Evolutionary conservation across 2,888 invertebrate species (phyloP).

Genomic region (Tachina fera): DNA sequence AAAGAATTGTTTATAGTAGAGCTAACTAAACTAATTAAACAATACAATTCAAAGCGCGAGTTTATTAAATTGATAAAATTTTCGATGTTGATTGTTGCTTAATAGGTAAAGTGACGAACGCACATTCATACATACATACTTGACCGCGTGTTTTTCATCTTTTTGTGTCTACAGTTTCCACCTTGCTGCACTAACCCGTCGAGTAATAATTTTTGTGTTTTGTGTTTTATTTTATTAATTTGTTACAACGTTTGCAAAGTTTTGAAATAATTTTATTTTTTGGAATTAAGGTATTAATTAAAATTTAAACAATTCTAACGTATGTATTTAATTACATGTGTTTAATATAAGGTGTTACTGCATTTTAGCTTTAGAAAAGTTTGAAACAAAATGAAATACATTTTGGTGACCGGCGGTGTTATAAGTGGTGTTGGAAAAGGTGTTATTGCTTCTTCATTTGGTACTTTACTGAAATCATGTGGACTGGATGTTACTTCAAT

Average conservation of each 20-base stretch:
- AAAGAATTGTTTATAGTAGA: background rate
- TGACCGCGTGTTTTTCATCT: constrained; percentile 53
- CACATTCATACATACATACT: background rate
- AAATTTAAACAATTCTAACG: background rate
- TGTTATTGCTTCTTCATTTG: constrained; percentile 97
- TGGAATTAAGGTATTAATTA: constrained; percentile 25
- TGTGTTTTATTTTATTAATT: constrained; percentile 6
- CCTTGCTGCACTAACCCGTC: background rate
- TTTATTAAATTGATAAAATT: background rate
- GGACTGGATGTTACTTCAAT: constrained; percentile 98
- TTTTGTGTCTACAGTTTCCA: background rate
- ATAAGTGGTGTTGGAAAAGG: constrained; percentile 99
- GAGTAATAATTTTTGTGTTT: constrained; percentile 5
- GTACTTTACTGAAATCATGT: constrained; percentile 96
- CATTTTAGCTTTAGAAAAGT: background rate
- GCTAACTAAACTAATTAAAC: background rate
- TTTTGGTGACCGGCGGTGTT: constrained; percentile 99
- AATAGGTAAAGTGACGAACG: background rate
- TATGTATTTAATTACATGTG: background rate
- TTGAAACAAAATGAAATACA: constrained; percentile 92
- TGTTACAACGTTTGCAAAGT: background rate
- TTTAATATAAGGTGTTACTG: background rate
- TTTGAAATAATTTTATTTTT: background rate
- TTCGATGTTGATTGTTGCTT: constrained; percentile 9
- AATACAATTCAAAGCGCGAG: background rate